These are phyloP conservation scores for Lagopus leucura DNA, from an alignment of 2,113 vertebrate species.

Conservation along the genomic window DNA sequence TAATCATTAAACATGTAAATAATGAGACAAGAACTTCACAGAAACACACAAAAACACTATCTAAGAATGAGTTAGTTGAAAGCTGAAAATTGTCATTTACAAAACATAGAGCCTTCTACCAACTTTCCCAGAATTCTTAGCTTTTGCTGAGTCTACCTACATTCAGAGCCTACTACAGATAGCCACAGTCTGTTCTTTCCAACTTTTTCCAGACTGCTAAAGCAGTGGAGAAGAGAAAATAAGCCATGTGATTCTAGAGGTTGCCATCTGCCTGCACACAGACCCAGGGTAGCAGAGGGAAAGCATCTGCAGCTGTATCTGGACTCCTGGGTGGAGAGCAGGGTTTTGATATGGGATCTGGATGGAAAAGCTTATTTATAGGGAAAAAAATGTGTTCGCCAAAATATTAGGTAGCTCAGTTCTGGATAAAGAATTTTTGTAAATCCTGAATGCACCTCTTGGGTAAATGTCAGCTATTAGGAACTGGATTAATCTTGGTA, in stretches of 20 bases:
- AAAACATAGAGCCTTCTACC: not conserved
- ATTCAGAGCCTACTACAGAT: not conserved
- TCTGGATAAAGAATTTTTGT: not conserved
- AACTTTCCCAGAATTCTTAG: not conserved
- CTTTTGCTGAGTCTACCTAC: not conserved
- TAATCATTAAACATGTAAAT: not conserved
- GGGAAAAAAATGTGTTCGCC: accelerated
- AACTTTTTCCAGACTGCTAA: not conserved
- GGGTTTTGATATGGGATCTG: not conserved
- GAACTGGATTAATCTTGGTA: not conserved
- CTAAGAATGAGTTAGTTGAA: not conserved
- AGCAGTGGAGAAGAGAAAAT: not conserved
- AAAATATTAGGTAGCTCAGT: not conserved
- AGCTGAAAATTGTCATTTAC: not conserved
- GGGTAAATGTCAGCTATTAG: not conserved
- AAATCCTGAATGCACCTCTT: not conserved
- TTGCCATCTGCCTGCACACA: not conserved
- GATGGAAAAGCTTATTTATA: not conserved
- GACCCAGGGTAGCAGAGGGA: not conserved
- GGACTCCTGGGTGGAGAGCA: not conserved
- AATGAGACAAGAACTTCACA: not conserved
- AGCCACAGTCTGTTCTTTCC: not conserved
- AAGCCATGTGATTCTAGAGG: not conserved
- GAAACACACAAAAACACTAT: not conserved
- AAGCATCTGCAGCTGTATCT: not conserved